Percentiles rank a stretch among this genome's conserved stretches.
These are phyloP conservation scores for Indicator indicator DNA, from an alignment of 2,113 vertebrate species.

Conservation along the genomic window DNA sequence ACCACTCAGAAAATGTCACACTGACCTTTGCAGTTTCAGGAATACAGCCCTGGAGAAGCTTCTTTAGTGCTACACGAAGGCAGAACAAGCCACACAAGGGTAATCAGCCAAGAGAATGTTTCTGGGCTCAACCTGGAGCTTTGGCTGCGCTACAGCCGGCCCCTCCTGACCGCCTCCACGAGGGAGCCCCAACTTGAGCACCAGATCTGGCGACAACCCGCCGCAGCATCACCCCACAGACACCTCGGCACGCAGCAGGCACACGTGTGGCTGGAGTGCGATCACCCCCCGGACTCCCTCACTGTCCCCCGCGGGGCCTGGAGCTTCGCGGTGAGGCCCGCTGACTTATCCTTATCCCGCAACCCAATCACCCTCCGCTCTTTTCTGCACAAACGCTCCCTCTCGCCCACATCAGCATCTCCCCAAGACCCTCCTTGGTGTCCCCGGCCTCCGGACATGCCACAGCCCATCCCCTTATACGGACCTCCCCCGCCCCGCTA, in stretches of 20 bases:
- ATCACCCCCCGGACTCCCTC: too few relatives aligned
- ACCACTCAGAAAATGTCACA: fast-evolving
- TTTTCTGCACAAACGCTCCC: background rate
- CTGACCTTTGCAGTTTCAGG: fast-evolving
- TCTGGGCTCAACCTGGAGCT: background rate
- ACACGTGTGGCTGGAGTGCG: background rate
- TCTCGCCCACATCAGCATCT: background rate
- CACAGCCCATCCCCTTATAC: too few relatives aligned
- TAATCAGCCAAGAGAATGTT: fast-evolving
- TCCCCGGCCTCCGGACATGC: background rate
- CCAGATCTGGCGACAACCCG: background rate
- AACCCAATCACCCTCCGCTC: too few relatives aligned
- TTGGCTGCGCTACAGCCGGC: background rate
- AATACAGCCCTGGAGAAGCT: background rate
- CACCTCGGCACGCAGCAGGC: background rate
- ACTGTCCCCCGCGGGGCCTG: too few relatives aligned
- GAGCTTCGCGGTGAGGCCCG: too few relatives aligned
- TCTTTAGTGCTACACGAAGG: fast-evolving
- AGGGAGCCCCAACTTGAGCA: fast-evolving
- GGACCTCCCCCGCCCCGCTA: background rate
- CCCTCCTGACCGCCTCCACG: fast-evolving
- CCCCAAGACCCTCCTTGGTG: fast-evolving
- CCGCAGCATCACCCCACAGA: too few relatives aligned
- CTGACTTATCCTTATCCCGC: too few relatives aligned
- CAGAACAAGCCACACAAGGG: fast-evolving